phyloP scores from a whole-genome alignment of 2,888 invertebrate genomes.

The Callinectes sapidus region DNA sequence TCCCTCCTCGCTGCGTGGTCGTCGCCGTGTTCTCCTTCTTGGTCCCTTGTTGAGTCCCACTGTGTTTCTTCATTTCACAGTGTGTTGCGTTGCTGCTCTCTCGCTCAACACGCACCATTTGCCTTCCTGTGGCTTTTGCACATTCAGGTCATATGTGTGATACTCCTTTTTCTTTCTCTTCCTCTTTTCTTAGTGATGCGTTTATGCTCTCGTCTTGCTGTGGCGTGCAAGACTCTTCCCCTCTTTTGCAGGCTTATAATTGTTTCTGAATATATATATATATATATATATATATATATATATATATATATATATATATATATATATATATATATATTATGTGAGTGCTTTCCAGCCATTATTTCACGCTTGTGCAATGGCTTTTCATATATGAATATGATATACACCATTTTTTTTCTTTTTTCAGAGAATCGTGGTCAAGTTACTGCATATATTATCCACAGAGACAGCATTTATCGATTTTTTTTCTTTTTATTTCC shows the following conservation, averaged over 20 bases:
- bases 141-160: conserved; percentile 27
- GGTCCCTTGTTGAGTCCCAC: conserved; percentile 19
- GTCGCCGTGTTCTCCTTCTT: not conserved
- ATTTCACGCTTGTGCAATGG: not conserved
- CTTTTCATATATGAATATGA: not conserved
- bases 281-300: not conserved
- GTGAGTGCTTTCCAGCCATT: not conserved
- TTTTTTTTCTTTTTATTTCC: not conserved
- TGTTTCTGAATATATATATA: not conserved
- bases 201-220: not conserved
- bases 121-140: conserved; percentile 19
- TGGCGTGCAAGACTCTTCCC: not conserved
- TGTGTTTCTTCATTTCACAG: conserved; percentile 34
- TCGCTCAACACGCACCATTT: conserved; percentile 19
- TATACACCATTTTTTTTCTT: not conserved
- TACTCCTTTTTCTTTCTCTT: conserved; percentile 18
- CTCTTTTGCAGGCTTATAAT: not conserved
- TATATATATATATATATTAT: not conserved
- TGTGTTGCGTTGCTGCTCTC: not conserved
- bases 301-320: not conserved
- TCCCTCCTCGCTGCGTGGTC: not conserved
- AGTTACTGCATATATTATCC: not conserved
- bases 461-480: not conserved
- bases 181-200: not conserved
- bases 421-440: not conserved